Percentiles rank a stretch among this genome's conserved stretches.
These are phyloP conservation scores for Augochlora pura DNA, from an alignment of 1,140 invertebrate genomes.

Conservation along the genomic window DNA sequence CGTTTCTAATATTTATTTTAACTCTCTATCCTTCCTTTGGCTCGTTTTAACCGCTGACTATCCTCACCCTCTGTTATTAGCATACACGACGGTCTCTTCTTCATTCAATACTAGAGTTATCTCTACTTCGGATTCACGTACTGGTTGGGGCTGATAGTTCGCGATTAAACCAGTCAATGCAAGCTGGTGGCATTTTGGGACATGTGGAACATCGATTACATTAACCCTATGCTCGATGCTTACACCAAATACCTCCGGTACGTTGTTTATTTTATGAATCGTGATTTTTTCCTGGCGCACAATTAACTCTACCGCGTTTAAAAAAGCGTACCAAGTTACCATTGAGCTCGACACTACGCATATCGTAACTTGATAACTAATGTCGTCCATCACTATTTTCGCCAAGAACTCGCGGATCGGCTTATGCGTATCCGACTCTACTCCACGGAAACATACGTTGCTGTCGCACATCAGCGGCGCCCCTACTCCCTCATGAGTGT, in stretches of 20 bases:
- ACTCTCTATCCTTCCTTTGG: no score
- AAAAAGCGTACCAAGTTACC: neutral
- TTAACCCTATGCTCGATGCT: neutral
- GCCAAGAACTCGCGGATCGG: neutral
- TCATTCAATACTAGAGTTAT: conserved; percentile 1
- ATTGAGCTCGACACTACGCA: neutral
- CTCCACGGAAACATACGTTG: neutral
- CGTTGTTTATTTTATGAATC: neutral
- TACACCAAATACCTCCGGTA: neutral
- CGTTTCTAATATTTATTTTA: no score
- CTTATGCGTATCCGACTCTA: neutral
- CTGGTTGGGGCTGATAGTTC: neutral
- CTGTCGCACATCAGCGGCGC: neutral
- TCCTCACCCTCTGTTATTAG: neutral
- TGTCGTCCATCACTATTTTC: neutral
- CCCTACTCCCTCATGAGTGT: neutral
- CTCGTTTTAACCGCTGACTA: neutral
- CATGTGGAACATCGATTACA: neutral
- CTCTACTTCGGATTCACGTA: neutral
- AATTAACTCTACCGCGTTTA: neutral
- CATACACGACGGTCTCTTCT: neutral
- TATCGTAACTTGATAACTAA: neutral
- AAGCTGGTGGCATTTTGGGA: neutral
- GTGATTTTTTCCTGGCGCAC: neutral
- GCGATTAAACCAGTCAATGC: neutral